A percentile compares a stretch with the other conserved stretches of the same genome.
These are phyloP conservation scores for Conistra vaccinii DNA, from an alignment of 2,888 invertebrate species.

Conservation along the genomic window DNA sequence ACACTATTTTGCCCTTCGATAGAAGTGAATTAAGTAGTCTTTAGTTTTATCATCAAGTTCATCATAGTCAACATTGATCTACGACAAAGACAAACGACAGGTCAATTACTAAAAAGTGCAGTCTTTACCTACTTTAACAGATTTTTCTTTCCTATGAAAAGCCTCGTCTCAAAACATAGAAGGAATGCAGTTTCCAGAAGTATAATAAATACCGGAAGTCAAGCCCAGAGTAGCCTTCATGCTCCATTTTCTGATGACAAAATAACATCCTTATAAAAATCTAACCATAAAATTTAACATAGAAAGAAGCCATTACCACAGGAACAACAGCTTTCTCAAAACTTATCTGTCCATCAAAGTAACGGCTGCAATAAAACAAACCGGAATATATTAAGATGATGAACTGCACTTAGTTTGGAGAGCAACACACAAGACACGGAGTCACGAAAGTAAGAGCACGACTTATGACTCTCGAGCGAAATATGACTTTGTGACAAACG, in stretches of 20 bases:
- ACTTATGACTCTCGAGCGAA: slow-evolving; percentile 53
- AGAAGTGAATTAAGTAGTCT: too few species aligned
- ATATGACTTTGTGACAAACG: slow-evolving; percentile 56
- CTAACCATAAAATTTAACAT: slow-evolving; percentile 23
- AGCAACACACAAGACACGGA: slow-evolving; percentile 68
- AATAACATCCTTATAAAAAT: slow-evolving; percentile 2
- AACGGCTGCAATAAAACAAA: slow-evolving; percentile 74
- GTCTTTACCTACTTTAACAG: too few species aligned
- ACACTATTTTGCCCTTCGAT: slow-evolving; percentile 16
- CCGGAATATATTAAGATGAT: slow-evolving; percentile 75
- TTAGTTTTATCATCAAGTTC: too few species aligned
- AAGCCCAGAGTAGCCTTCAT: too few species aligned
- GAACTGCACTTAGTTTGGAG: slow-evolving; percentile 69
- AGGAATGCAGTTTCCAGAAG: too few species aligned
- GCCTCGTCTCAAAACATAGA: too few species aligned
- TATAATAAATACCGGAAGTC: too few species aligned
- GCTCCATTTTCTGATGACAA: too few species aligned
- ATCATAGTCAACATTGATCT: too few species aligned
- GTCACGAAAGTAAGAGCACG: slow-evolving; percentile 77
- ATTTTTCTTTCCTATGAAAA: too few species aligned
- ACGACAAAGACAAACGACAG: too few species aligned
- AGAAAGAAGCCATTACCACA: slow-evolving; percentile 56
- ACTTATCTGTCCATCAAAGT: slow-evolving; percentile 72
- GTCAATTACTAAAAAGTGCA: too few species aligned
- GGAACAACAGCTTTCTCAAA: slow-evolving; percentile 64